Conservation (phyloP, 2,797 vertebrate genomes). For the Phrynocephalus guinanensis region DNA sequence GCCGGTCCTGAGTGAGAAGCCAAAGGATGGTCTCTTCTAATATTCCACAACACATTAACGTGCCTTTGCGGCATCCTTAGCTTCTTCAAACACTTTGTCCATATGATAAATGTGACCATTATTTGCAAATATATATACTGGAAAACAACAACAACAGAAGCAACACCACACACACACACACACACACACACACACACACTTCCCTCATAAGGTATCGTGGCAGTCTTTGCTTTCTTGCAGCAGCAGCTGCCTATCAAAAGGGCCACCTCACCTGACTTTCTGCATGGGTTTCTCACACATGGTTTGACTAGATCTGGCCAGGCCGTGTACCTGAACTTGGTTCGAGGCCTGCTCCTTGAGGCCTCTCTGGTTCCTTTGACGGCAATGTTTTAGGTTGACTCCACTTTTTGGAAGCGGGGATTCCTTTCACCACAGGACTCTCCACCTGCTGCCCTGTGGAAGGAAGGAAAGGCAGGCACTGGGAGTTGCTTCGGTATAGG, state of each 20-base stretch:
- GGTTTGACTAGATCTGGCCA: neutral
- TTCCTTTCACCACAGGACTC: constrained; percentile 65
- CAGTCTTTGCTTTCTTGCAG: neutral
- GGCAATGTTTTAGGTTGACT: constrained; percentile 56
- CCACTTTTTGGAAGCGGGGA: constrained; percentile 66
- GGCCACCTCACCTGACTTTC: neutral
- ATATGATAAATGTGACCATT: neutral
- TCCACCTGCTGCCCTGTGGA: constrained; percentile 72
- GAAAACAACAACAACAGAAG: too few relatives aligned
- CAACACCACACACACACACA: too few relatives aligned
- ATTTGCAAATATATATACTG: neutral
- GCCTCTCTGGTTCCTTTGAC: constrained; percentile 7
- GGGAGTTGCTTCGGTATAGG: neutral
- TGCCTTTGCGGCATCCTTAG: neutral
- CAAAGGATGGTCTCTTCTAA: neutral
- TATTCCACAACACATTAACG: neutral
- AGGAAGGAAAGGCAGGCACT: neutral
- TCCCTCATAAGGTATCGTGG: neutral
- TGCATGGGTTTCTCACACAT: neutral
- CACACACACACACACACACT: neutral
- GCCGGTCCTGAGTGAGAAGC: neutral
- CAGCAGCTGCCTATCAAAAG: neutral
- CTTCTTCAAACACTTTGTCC: neutral
- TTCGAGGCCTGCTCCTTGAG: constrained; percentile 45
- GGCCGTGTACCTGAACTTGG: constrained; percentile 36